These are phyloP conservation scores for Anolis apletophallus DNA, from an alignment of 2,797 vertebrate genomes.

Conservation along the genomic window DNA sequence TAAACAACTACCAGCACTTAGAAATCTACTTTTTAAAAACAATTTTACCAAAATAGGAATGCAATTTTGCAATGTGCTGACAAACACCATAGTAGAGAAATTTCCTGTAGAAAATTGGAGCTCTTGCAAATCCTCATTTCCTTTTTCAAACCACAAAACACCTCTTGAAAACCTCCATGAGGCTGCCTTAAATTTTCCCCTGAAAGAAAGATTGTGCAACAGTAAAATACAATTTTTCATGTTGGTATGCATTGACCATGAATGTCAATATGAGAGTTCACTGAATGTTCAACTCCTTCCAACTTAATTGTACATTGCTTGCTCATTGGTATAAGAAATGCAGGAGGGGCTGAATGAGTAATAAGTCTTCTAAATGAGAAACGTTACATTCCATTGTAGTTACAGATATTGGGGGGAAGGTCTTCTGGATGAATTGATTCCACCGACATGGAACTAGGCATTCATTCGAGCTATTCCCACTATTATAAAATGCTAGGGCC, in stretches of 20 bases:
- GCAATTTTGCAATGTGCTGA: too few relatives aligned
- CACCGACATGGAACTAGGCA: background rate
- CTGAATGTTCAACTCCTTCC: background rate
- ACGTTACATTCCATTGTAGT: slow-evolving; percentile 40
- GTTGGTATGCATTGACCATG: slow-evolving; percentile 4
- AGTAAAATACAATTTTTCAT: background rate
- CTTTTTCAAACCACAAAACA: slow-evolving; percentile 44
- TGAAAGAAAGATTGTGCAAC: slow-evolving; percentile 44
- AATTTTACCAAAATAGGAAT: too few relatives aligned
- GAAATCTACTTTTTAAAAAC: too few relatives aligned
- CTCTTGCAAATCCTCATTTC: slow-evolving; percentile 46
- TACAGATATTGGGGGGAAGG: slow-evolving; percentile 49
- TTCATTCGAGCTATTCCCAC: background rate
- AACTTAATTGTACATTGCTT: background rate
- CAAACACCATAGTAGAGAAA: too few relatives aligned
- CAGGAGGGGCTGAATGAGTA: slow-evolving; percentile 43
- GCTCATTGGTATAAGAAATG: slow-evolving; percentile 27
- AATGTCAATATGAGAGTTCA: slow-evolving; percentile 38
- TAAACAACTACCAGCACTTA: background rate
- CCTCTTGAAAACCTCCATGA: slow-evolving; percentile 52
- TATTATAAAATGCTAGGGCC: background rate
- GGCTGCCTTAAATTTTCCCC: slow-evolving; percentile 39
- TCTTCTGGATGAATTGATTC: slow-evolving; percentile 42
- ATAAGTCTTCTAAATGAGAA: slow-evolving; percentile 6
- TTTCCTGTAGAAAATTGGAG: slow-evolving; percentile 5